Percentiles rank a stretch among this genome's conserved stretches.
Evolutionary conservation across 2,113 vertebrate species (phyloP).

Genomic region (Canis aureus): DNA sequence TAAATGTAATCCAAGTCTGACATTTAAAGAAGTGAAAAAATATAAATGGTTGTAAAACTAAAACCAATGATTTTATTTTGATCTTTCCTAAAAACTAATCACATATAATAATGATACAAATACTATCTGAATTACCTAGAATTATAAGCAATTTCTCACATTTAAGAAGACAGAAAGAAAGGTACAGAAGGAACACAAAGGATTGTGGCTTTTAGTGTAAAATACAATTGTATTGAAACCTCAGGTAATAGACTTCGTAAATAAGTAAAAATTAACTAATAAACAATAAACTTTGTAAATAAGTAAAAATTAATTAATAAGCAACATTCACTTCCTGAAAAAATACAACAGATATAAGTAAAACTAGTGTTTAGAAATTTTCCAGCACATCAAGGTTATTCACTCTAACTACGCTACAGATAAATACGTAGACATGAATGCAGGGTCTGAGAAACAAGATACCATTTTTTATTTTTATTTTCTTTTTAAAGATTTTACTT

Average conservation of each 20-base stretch:
- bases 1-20: not conserved
- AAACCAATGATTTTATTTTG: slow-evolving; percentile 22
- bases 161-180: not conserved
- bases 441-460: not conserved
- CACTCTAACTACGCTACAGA: not conserved
- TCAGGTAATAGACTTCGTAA: not conserved
- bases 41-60: slow-evolving; percentile 7
- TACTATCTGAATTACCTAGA: not conserved
- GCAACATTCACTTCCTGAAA: not conserved
- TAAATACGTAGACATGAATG: not conserved
- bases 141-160: not conserved
- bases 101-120: slow-evolving; percentile 1
- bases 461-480: not conserved
- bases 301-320: not conserved
- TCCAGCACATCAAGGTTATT: not conserved
- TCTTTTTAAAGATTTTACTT: too few species aligned
- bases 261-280: not conserved
- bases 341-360: not conserved
- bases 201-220: not conserved
- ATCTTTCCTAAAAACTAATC: slow-evolving; percentile 28
- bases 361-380: not conserved
- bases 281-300: not conserved
- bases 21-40: slow-evolving; percentile 43
- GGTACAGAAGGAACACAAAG: slow-evolving; percentile 25
- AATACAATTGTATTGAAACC: not conserved